phyloP scores from a whole-genome alignment of 2,888 invertebrate species.

The Luperina testacea region DNA sequence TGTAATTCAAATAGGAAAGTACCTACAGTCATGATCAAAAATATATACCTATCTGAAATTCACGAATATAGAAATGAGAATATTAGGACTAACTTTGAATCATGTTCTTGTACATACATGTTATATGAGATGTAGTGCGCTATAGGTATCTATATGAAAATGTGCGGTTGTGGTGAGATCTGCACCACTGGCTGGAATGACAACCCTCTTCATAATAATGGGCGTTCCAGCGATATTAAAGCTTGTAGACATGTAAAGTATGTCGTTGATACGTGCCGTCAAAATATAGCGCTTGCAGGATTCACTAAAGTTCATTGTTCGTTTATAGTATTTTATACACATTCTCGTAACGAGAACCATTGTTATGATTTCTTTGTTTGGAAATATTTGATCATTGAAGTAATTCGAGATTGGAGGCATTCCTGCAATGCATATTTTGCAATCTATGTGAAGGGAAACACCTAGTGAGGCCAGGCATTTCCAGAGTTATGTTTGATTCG shows the following conservation, averaged over 20 bases:
- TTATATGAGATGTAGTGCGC: not conserved
- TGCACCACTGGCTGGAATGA: constrained; percentile 25
- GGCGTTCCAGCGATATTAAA: constrained; percentile 40
- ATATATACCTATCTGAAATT: not conserved
- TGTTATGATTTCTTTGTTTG: constrained; percentile 42
- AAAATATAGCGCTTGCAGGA: constrained; percentile 24
- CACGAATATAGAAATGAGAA: not conserved
- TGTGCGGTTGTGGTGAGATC: constrained; percentile 29
- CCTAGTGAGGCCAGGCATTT: not conserved
- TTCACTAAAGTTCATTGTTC: constrained; percentile 52
- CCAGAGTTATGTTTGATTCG: not conserved
- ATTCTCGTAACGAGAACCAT: constrained; percentile 39
- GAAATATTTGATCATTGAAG: constrained; percentile 30
- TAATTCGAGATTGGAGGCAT: constrained; percentile 26
- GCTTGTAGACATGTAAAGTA: constrained; percentile 29
- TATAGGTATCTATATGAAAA: constrained; percentile 47
- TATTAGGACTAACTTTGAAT: not conserved
- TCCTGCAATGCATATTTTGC: not conserved
- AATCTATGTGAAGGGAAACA: not conserved
- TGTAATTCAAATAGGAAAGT: not conserved
- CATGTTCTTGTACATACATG: not conserved
- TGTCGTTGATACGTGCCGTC: constrained; percentile 32
- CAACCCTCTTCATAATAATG: constrained; percentile 45
- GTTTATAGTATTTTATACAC: constrained; percentile 47
- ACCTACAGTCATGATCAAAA: not conserved